phyloP scores from a whole-genome alignment of 2,888 invertebrate species.

The Agriopis marginaria region DNA sequence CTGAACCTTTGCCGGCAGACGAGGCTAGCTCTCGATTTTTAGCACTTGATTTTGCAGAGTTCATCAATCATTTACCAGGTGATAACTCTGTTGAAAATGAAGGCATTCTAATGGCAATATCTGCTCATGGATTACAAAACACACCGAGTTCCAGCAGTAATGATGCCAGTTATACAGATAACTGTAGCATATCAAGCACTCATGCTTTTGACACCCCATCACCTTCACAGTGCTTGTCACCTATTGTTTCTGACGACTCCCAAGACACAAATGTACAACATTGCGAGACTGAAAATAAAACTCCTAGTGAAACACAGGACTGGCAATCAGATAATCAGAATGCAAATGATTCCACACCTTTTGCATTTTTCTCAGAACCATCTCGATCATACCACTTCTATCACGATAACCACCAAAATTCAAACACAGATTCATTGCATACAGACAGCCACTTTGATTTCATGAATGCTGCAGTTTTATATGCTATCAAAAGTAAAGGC shows the following conservation, averaged over 20 bases:
- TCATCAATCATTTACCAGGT: conserved; percentile 83
- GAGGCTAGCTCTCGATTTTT: conserved; percentile 65
- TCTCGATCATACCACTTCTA: conserved; percentile 43
- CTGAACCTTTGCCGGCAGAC: conserved; percentile 73
- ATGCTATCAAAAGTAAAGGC: conserved; percentile 91
- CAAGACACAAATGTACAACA: conserved; percentile 42
- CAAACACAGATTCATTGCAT: conserved; percentile 53
- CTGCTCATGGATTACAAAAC: conserved; percentile 89
- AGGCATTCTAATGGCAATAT: conserved; percentile 91
- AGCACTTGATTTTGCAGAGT: conserved; percentile 81
- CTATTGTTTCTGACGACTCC: conserved; percentile 54
- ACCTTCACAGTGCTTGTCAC: conserved; percentile 47
- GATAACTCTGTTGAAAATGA: conserved; percentile 89
- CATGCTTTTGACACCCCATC: conserved; percentile 45
- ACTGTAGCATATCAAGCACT: conserved; percentile 35
- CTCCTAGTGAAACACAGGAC: conserved; percentile 4
- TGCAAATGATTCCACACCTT: conserved; percentile 49
- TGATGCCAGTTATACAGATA: conserved; percentile 32
- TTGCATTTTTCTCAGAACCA: conserved; percentile 25
- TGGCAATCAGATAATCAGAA: conserved; percentile 27
- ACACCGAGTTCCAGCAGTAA: conserved; percentile 58
- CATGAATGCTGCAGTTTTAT: conserved; percentile 90
- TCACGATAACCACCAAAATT: conserved; percentile 55
- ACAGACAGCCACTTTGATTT: conserved; percentile 83
- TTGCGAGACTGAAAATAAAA: conserved; percentile 45